phyloP scores from a whole-genome alignment of 1,140 invertebrate species.

The Drosophila pseudoananassae region DNA sequence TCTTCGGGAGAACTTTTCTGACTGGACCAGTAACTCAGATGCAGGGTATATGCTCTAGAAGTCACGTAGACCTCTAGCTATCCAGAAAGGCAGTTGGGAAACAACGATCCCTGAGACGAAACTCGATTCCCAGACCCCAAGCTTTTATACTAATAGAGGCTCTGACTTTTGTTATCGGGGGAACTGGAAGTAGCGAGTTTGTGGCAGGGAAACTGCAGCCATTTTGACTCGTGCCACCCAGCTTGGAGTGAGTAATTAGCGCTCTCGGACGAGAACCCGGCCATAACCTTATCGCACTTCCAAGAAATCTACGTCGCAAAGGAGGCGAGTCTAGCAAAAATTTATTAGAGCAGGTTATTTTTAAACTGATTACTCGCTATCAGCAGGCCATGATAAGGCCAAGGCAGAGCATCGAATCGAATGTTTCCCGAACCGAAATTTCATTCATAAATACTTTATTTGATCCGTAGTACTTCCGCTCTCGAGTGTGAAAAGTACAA shows the following conservation, averaged over 20 bases:
- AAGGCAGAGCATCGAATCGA: background rate
- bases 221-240: constrained; percentile 12
- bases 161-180: background rate
- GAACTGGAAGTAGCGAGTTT: background rate
- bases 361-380: constrained; percentile 40
- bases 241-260: constrained; percentile 22
- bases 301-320: constrained; percentile 41
- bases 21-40: constrained; percentile 9
- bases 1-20: background rate
- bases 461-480: constrained; percentile 7
- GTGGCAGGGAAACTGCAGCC: background rate
- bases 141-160: background rate
- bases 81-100: background rate
- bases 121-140: background rate
- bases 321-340: constrained; percentile 48
- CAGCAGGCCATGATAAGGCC: constrained; percentile 4
- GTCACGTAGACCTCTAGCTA: constrained; percentile 58
- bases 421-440: background rate
- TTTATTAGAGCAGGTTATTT: constrained; percentile 77
- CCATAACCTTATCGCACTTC: constrained; percentile 63
- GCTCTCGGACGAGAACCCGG: constrained; percentile 1
- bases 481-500: constrained; percentile 10
- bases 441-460: constrained; percentile 37
- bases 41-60: constrained; percentile 19
- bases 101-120: constrained; percentile 1